A percentile compares a stretch with the other conserved stretches of the same genome.
These are phyloP conservation scores for Trinectes maculatus DNA, from an alignment of 2,113 vertebrate species.

Conservation along the genomic window DNA sequence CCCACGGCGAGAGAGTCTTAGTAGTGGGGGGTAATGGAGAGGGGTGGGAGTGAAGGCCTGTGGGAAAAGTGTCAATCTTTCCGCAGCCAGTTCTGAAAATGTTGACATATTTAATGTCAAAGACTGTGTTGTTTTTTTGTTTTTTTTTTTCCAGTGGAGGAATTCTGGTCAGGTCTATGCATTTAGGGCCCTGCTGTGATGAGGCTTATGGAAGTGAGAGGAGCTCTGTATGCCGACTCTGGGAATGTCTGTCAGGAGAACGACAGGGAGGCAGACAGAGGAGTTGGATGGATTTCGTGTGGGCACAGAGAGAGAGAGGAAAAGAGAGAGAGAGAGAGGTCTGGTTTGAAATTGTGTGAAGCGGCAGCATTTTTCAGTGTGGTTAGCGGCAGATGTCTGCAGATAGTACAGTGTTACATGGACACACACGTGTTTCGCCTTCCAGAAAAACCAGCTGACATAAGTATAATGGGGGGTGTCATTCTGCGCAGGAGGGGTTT, in stretches of 20 bases:
- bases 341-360: slow-evolving; percentile 35
- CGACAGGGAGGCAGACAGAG: slow-evolving; percentile 45
- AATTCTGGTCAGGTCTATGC: slow-evolving; percentile 59
- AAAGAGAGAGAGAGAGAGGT: slow-evolving; percentile 23
- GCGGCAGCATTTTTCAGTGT: slow-evolving; percentile 39
- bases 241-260: slow-evolving; percentile 29
- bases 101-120: slow-evolving; percentile 30
- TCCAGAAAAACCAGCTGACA: slow-evolving; percentile 28
- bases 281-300: slow-evolving; percentile 44
- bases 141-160: slow-evolving; percentile 27
- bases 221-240: slow-evolving; percentile 31
- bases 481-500: slow-evolving; percentile 11
- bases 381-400: slow-evolving; percentile 26
- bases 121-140: too few species aligned
- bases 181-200: slow-evolving; percentile 51
- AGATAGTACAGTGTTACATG: background rate
- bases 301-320: slow-evolving; percentile 1
- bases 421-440: slow-evolving; percentile 1
- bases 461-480: slow-evolving; percentile 9
- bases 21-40: slow-evolving; percentile 31
- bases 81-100: slow-evolving; percentile 33
- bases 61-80: slow-evolving; percentile 53
- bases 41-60: slow-evolving; percentile 39
- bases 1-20: slow-evolving; percentile 47
- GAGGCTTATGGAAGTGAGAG: slow-evolving; percentile 34